Percentiles rank a stretch among this genome's conserved stretches.
Evolutionary conservation across 2,888 invertebrate genomes (phyloP).

Genomic region (Diaprepes abbreviatus): DNA sequence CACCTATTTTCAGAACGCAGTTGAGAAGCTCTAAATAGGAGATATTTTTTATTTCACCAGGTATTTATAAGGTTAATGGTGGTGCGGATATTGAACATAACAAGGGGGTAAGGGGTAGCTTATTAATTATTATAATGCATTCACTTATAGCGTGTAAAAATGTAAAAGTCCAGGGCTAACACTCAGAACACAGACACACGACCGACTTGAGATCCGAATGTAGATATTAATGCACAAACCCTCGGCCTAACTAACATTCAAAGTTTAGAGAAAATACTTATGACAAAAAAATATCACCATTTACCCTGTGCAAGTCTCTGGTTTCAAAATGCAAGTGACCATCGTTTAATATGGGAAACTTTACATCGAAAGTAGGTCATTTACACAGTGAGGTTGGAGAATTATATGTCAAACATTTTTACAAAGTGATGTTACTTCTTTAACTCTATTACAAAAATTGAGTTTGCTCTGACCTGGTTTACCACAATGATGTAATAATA

Average conservation of each 20-base stretch:
- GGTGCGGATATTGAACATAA: too few relatives aligned
- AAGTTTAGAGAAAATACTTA: constrained; percentile 70
- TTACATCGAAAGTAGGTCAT: constrained; percentile 39
- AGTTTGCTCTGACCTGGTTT: too few relatives aligned
- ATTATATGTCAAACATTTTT: constrained; percentile 19
- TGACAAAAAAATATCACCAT: constrained; percentile 71
- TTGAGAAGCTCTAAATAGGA: too few relatives aligned
- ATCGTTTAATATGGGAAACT: constrained; percentile 52
- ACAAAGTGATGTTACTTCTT: background rate
- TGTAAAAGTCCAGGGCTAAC: constrained; percentile 47
- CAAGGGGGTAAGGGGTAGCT: background rate
- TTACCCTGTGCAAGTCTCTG: constrained; percentile 71
- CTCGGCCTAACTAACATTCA: constrained; percentile 69
- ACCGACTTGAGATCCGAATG: constrained; percentile 65
- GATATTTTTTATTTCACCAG: too few relatives aligned
- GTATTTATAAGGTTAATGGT: too few relatives aligned
- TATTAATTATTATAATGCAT: too few relatives aligned
- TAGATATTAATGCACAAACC: constrained; percentile 68
- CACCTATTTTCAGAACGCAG: too few relatives aligned
- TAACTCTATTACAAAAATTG: too few relatives aligned
- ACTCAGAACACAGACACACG: constrained; percentile 61
- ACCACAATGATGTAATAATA: too few relatives aligned
- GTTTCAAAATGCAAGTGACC: constrained; percentile 69
- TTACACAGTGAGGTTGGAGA: constrained; percentile 34
- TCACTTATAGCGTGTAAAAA: too few relatives aligned